Evolutionary conservation across 2,797 vertebrate species (phyloP), one percentile per base, ranked within the genome.

Genomic region (Apogon talboti): DNA sequence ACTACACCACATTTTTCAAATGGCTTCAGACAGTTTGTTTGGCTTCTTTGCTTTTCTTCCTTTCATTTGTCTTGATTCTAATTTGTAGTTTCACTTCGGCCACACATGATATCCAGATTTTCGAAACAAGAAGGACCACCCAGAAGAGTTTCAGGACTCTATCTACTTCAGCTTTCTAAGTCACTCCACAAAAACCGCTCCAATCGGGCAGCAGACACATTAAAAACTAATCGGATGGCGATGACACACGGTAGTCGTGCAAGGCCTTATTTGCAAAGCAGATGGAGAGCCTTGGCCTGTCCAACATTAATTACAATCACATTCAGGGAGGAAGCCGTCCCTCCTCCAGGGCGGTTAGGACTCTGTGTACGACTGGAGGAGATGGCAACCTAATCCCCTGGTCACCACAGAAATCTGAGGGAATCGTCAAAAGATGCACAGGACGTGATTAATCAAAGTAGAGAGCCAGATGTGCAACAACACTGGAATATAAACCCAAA

Each of bases 241-340:
- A 86, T 86, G 89, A 91, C 86, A 90, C 83, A 91, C 86, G 67
- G 91, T 91, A 91, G 89, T 90, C 83, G 75, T 85, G 79, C 86
- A 49, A 73, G 68, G 66, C 77, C 67, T 89, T 92, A 93, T 91
- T 91, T 84, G 83, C 81, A 92, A 91, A 92, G 90, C 92, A 92
- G 92, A 93, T 93, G 92, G 89, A 82, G 84, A 84, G 82, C 89
- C 85, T 91, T 92, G 92, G 92, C 89, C 82, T 66, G 83, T 85
- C 84, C 86, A 30, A 84, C 89, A 91, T 93, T 92, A 93, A 92
- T 93, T 92, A 87, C 87, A 91, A 92, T 93, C 86, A 87, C 92
- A 93, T 92, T 89, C 87, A 3, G 57, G 70, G 87, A 92, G 89
- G 91, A 93, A 91, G 86, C 85, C 66, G 62, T 88, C 82, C 84